Evolutionary conservation across 2,113 vertebrate genomes (phyloP).

Genomic region (Platysternon megacephalum): DNA sequence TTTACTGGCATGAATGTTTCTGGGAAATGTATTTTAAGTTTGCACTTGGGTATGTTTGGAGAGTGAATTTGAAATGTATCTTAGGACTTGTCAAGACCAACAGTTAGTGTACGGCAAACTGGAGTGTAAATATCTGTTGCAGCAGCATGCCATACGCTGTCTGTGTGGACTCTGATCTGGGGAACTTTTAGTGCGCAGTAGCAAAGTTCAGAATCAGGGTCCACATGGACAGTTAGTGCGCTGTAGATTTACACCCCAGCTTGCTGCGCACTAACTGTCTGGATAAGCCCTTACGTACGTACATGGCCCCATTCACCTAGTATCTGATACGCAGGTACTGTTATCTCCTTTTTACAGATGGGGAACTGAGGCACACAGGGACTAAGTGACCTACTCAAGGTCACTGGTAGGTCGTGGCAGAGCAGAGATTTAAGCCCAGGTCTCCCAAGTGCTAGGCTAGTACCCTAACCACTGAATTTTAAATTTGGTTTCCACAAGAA

Average conservation of each 20-base stretch:
- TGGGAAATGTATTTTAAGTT: neutral
- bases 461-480: neutral
- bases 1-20: neutral
- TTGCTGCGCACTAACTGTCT: neutral
- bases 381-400: neutral
- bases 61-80: neutral
- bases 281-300: neutral
- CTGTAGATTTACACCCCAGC: neutral
- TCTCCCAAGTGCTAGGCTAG: neutral
- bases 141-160: neutral
- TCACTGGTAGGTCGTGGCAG: neutral
- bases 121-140: neutral
- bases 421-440: fast-evolving
- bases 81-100: neutral
- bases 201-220: neutral
- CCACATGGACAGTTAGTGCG: neutral
- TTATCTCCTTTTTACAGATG: neutral
- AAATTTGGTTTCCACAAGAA: neutral
- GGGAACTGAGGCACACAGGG: neutral
- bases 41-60: neutral
- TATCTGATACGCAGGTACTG: neutral
- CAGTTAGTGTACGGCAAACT: neutral
- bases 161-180: neutral
- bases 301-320: too few relatives aligned
- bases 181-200: too few relatives aligned